Conservation (phyloP, 2,113 vertebrate genomes). For the Burhinus bistriatus region DNA sequence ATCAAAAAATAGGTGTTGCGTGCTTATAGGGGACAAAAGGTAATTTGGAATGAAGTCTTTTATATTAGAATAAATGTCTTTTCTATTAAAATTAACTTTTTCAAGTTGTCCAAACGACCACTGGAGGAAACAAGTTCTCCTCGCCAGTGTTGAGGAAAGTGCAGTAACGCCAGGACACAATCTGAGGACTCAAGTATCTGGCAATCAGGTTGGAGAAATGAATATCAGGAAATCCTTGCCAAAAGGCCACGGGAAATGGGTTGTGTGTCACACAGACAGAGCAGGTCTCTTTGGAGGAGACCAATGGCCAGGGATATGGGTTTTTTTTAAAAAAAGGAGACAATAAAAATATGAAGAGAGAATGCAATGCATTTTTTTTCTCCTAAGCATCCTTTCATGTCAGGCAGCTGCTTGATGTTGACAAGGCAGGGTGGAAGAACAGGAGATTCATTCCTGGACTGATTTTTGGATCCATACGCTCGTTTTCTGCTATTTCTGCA, state of each 20-base stretch:
- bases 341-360: not conserved
- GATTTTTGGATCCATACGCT: not conserved
- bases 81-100: no score
- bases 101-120: no score
- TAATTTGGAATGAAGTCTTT: no score
- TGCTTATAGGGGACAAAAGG: no score
- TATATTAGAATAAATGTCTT: no score
- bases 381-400: not conserved
- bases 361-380: not conserved
- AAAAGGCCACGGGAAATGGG: not conserved
- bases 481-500: not conserved
- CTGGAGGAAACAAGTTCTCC: no score
- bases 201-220: not conserved
- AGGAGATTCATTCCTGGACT: not conserved
- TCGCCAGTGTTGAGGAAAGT: no score
- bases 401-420: not conserved
- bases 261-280: not conserved
- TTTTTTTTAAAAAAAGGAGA: not conserved
- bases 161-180: no score
- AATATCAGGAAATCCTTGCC: not conserved
- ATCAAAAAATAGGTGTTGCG: no score
- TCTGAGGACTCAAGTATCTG: rapidly evolving
- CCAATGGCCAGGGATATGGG: no score
- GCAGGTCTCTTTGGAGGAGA: not conserved
- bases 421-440: no score